phyloP scores from a whole-genome alignment of 2,797 vertebrate species.

The Gymnocypris eckloni region DNA sequence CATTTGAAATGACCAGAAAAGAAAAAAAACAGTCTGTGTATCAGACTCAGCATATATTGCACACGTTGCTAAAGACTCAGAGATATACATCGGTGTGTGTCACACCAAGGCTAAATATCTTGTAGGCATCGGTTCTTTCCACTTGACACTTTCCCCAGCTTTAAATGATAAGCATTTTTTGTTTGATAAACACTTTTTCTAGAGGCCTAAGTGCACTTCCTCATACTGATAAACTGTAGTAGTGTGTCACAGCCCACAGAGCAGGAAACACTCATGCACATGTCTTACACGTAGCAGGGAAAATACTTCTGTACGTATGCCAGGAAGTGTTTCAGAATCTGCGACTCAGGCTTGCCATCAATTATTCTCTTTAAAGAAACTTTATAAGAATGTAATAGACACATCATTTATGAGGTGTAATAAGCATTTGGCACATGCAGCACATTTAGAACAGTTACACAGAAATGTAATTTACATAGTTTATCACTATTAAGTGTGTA shows the following conservation, averaged over 20 bases:
- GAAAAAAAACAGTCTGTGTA: no score
- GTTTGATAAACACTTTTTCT: not conserved
- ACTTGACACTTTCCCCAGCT: not conserved
- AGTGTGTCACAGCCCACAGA: constrained; percentile 20
- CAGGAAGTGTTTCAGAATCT: constrained; percentile 67
- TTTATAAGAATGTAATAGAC: not conserved
- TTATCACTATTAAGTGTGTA: not conserved
- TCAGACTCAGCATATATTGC: not conserved
- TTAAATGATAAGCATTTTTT: not conserved
- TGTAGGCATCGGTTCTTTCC: not conserved
- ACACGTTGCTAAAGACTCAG: not conserved
- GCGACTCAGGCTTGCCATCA: constrained; percentile 18
- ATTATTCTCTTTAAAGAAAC: not conserved
- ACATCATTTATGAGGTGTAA: not conserved
- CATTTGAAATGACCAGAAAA: not conserved
- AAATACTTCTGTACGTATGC: constrained; percentile 64
- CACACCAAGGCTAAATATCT: not conserved
- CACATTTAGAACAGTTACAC: not conserved
- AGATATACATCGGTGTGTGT: not conserved
- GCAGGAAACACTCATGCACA: not conserved
- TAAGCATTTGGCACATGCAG: no score
- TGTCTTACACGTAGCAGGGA: constrained; percentile 51
- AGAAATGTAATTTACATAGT: not conserved
- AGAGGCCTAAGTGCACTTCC: not conserved
- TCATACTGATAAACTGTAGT: not conserved